Base-by-base conservation (phyloP, 2,888 invertebrate genomes). In the Beris morrisii region DNA sequence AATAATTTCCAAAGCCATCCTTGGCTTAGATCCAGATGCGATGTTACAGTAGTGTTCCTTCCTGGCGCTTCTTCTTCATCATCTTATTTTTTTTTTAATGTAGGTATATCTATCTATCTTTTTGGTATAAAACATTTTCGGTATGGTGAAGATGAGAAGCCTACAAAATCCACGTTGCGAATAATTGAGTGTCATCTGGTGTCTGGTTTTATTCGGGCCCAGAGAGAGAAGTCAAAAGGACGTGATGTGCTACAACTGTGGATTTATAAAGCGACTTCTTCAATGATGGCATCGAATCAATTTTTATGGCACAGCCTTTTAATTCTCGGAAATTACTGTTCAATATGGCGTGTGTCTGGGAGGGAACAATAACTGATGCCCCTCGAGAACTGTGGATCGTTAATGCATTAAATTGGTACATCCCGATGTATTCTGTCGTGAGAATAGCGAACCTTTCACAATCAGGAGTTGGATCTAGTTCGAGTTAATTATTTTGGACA, bases 1-100 rank as follows among this genome's bases (percentile, higher is more conserved):
- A 64, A 64, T 64, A 54, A 64, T 64, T 61, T 54, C 38, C 44
- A 61, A 61, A 61, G 61, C 61, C 52, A 52, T 61, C 50, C 13
- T 38, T 52, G 61, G 52, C 61, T 61, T 61, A 32, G 52, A 61
- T 61, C 61, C 61, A 61, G 50, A 45, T 22, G n/a, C 38, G 38
- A 56, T 5, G 31, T 30, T 30, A 11, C 38, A 38, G 30, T 12
- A 53, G 30, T 28, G 53, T 53, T 38, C 38, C 38, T 38, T 38
- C 38, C 38, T 38, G 38, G 7, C 38, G 5, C 38, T 9, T 38
- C 9, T 38, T 38, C 38, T 38, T 38, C 9, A 3, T 38, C 38
- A 7, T 38, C 38, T 38, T 38, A 7, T 38, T 3, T 38, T 3
- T 38, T 38, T 38, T 38, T 38, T 38, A 9, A 38, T 5, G 7